Base-by-base conservation (phyloP, 2,113 vertebrate species). In the Gulo gulo region DNA sequence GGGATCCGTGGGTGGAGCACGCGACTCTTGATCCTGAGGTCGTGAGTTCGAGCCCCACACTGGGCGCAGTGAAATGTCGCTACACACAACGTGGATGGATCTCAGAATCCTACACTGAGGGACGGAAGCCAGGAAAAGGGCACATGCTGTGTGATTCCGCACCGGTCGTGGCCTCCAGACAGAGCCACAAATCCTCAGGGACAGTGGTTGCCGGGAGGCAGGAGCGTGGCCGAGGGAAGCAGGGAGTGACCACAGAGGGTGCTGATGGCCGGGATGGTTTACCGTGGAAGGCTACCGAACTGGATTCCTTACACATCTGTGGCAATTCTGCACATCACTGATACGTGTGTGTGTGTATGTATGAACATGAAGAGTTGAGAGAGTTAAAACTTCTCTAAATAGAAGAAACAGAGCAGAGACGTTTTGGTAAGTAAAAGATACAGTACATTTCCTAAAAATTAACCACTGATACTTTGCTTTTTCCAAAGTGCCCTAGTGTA, bases 71-170 rank as follows among this genome's bases (percentile, higher is more conserved):
- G 55, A 78, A 47, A 42, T 36, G 34, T 10, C 11, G 39, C 15
- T 3, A 13, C 23, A 31, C 1, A 13, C 45, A 71, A 6, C 3
- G 16, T 20, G 63, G 50, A 7, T 15, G 42, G 65, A 18, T 29
- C 83, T 21, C 42, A 63, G 74, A 47, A 59, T 45, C 18, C 1
- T 45, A 8, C 29, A 74, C 57, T 3, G 45, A 29, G 39, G 57
- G 73, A 71, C 39, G 34, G 61, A 50, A 91, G 34, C 34, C 83
- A 21, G 20, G 29, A 11, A 31, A 74, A 74, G 29, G 6, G 42
- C 4, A 8, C 15, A 1, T 0, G 7, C 69, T 34, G 29, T 50
- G 6, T 5, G 18, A 31, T 18, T 42, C 39, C 13, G 2, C 26
- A 50, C 47, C 7, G 9, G 0, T 34, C 87, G 34, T 11, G 29